Conservation (phyloP, 2,888 invertebrate genomes). For the Cataglyphis albicans region DNA sequence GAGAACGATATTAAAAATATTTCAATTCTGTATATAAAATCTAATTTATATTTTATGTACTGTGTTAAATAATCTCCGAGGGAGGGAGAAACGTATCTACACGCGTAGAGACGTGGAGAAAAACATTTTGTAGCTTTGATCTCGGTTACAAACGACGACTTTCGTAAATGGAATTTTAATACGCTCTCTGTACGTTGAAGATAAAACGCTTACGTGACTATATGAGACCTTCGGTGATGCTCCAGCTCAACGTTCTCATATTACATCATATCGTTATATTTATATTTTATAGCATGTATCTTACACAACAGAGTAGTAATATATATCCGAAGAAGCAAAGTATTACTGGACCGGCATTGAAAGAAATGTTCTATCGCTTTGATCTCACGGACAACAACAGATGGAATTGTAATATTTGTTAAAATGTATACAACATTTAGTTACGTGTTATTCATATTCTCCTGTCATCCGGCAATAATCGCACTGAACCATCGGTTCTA, state of each 20-base stretch:
- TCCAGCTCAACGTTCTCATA: constrained; percentile 25
- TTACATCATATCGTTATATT: constrained; percentile 17
- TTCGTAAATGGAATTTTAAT: constrained; percentile 54
- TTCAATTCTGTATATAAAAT: constrained; percentile 8
- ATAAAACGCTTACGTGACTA: constrained; percentile 42
- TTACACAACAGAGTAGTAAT: constrained; percentile 14
- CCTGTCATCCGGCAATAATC: not conserved
- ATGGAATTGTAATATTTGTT: constrained; percentile 38
- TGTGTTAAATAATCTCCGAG: constrained; percentile 26
- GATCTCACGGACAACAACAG: constrained; percentile 36
- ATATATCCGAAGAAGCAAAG: constrained; percentile 9
- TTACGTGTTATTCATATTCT: not conserved
- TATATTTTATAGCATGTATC: constrained; percentile 41
- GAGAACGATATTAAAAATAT: constrained; percentile 15
- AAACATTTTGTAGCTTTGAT: constrained; percentile 50
- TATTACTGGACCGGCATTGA: constrained; percentile 4
- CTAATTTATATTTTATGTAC: constrained; percentile 27
- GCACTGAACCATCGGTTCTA: constrained; percentile 24
- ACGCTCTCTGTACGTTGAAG: constrained; percentile 22
- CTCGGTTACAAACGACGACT: constrained; percentile 50
- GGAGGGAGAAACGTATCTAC: constrained; percentile 6
- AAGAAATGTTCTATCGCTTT: constrained; percentile 24
- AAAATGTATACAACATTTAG: not conserved
- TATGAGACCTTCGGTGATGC: constrained; percentile 24
- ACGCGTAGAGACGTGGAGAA: not conserved